Conservation (phyloP, 2,888 invertebrate genomes). For the Linnaemya vulpina region DNA sequence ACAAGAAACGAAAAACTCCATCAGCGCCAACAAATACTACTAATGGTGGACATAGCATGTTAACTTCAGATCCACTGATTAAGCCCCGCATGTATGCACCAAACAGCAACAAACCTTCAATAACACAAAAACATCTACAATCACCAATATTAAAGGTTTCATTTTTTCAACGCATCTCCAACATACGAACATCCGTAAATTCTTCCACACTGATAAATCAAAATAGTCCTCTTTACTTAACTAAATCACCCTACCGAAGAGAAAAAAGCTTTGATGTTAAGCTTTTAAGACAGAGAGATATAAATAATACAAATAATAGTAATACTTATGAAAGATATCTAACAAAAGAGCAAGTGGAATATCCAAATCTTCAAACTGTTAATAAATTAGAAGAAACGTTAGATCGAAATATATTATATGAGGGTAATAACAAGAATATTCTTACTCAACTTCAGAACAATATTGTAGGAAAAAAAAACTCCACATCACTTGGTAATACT, state of each 20-base stretch:
- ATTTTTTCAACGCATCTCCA: slow-evolving; percentile 6
- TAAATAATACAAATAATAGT: background rate
- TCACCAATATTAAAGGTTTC: slow-evolving; percentile 1
- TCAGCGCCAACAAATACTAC: slow-evolving; percentile 72
- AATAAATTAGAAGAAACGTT: slow-evolving; percentile 4
- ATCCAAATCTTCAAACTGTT: background rate
- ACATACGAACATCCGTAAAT: slow-evolving; percentile 13
- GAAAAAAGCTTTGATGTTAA: slow-evolving; percentile 77
- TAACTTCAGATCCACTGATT: background rate
- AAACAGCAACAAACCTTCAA: slow-evolving; percentile 38
- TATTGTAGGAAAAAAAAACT: background rate
- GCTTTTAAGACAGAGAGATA: slow-evolving; percentile 68
- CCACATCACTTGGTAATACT: background rate
- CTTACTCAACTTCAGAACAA: background rate
- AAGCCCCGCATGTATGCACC: slow-evolving; percentile 54
- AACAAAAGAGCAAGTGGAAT: background rate
- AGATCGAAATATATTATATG: background rate
- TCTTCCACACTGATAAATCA: background rate
- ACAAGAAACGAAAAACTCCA: slow-evolving; percentile 90
- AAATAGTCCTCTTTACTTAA: background rate
- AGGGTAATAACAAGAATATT: background rate
- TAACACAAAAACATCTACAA: slow-evolving; percentile 20
- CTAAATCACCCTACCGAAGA: slow-evolving; percentile 69
- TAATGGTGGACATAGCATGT: background rate
- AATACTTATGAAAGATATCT: no score